Conservation (phyloP, 2,113 vertebrate genomes). For the Eulemur macaco region DNA sequence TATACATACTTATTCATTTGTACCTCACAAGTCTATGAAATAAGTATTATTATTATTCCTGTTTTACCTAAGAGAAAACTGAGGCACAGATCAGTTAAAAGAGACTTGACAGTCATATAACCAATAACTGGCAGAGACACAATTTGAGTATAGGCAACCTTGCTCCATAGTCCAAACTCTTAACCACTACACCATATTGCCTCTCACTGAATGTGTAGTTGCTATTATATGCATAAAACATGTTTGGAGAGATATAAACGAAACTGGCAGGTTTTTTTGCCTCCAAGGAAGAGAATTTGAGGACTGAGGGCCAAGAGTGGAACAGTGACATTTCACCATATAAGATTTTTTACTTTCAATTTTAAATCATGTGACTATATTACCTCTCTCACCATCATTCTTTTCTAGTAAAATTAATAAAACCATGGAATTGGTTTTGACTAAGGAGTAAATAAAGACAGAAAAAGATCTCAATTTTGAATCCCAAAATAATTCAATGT, state of each 20-base stretch:
- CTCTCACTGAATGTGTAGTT: not conserved
- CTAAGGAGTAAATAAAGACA: not conserved
- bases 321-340: not conserved
- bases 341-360: not conserved
- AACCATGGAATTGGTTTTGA: constrained; percentile 2
- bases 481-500: not conserved
- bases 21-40: not conserved
- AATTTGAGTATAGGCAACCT: not conserved
- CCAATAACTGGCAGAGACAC: not conserved
- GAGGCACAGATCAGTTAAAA: not conserved
- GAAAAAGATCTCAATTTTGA: not conserved
- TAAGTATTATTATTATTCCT: not conserved
- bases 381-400: not conserved
- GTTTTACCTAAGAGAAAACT: not conserved
- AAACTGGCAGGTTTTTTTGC: not conserved
- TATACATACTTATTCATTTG: not conserved
- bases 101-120: not conserved
- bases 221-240: not conserved
- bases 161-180: not conserved
- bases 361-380: not conserved
- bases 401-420: constrained; percentile 36
- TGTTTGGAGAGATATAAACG: not conserved
- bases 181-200: not conserved
- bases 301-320: not conserved
- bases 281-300: not conserved